Evolutionary conservation across 2,113 vertebrate genomes (phyloP), one percentile per base, ranked within the genome.

Genomic region (Calypte anna): DNA sequence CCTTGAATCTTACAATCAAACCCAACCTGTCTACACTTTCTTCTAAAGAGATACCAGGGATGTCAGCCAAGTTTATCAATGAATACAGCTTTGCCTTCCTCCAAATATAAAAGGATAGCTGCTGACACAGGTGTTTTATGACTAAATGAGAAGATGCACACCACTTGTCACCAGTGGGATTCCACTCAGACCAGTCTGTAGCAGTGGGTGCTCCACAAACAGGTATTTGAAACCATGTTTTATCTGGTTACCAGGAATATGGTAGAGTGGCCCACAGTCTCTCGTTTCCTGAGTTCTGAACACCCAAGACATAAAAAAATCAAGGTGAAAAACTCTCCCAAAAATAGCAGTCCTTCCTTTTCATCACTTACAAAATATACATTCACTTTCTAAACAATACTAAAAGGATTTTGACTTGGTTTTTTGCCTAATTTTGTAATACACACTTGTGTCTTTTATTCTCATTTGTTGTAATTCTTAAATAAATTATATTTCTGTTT

Each of bases 111-210:
- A 73, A 90, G 55, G 70, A 62, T 33, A 91, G 78, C 61, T 90
- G 74, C 81, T 95, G 74, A 91, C 79, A 95, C 67, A 86, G 51
- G 93, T 91, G 31, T 70, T 90, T 67, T 44, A 80, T 53, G 28
- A 22, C 33, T 73, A 64, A 8, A 88, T 90, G 55, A 88, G 54
- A 94, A 81, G 63, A 53, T 62, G 67, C 43, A 68, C 81, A 89
- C 28, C 68, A 46, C 25, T 79, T 86, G 54, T 64, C 87, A 96
- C 63, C 87, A 91, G 67, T 69, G 58, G 22, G 82, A 93, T 54
- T 24, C 50, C 58, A 70, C 36, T 86, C 86, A 86, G 95, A 96
- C 68, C 83, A 93, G 70, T 87, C 93, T 93, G 46, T 53, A 95
- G 58, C 76, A 77, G 13, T 23, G 27, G 50, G 23, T 81, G 30